Evolutionary conservation across 1,140 invertebrate species (phyloP), one percentile per base, ranked within the genome.

Genomic region (Sitodiplosis mosellana): DNA sequence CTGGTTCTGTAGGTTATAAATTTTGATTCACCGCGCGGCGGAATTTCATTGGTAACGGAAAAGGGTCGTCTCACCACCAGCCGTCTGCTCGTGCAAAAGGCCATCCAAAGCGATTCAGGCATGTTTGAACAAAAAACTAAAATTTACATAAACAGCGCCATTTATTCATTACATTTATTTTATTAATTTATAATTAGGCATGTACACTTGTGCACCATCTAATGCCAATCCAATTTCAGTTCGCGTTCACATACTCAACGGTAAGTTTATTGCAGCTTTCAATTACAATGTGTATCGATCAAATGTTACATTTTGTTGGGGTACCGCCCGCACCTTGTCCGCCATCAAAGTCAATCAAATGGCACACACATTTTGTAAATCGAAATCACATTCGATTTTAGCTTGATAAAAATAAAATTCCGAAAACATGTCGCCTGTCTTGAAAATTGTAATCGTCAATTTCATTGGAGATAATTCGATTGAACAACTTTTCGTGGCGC

Each of bases 241-340:
- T 19, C 73, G 80, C 52, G 82, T 89, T 43, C 82, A 87, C 59
- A 83, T 89, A 53, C 69, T 88, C 49, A 82, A 86, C 65, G 84
- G 85, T 87, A 73, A 78, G 71, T 59, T 49, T 10, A 27, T 27
- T 27, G n/a, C 10, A 27, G 27, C 10, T 27, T 27, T 27, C 4
- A 27, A 27, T 5, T 27, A 10, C 27, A 27, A 27, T 27, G 3
- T 10, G 27, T 3, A 27, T 27, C 27, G 10, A 27, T 10, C 27
- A 27, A 27, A 27, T 27, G 27, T 27, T 27, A 3, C 3, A 5
- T 10, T 27, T 27, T 27, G 27, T 27, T 3, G 27, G 10, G 27
- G 27, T n/a, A n/a, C n/a, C n/a, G n/a, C n/a, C n/a, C 27, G 27
- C 27, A 27, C n/a, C n/a, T n/a, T n/a, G n/a, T n/a, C n/a, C n/a